Evolutionary conservation across 2,113 vertebrate genomes (phyloP).

Genomic region (Microtus richardsoni): DNA sequence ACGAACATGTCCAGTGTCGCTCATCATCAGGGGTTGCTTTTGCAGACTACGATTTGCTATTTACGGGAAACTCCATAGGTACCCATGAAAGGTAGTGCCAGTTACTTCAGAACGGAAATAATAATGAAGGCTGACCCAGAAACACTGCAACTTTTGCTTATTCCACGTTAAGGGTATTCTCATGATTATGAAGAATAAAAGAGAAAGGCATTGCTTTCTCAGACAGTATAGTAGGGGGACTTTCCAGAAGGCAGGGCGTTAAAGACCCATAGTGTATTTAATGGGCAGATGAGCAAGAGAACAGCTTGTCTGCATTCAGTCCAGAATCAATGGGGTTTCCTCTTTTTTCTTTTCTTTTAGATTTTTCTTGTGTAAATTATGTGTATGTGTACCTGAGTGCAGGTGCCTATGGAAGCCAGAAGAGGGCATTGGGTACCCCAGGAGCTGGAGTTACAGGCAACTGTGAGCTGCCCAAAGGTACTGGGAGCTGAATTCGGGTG

Average conservation of each 20-base stretch:
- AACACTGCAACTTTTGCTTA: conserved; percentile 36
- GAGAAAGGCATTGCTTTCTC: neutral
- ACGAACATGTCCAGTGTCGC: conserved; percentile 9
- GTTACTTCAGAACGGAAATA: conserved; percentile 47
- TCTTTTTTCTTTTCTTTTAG: neutral
- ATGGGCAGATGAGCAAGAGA: conserved; percentile 65
- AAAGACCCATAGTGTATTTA: conserved; percentile 78
- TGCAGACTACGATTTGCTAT: conserved; percentile 54
- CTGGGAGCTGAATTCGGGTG: neutral
- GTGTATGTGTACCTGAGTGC: neutral
- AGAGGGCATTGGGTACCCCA: neutral
- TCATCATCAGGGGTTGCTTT: conserved; percentile 10
- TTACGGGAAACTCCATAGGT: conserved; percentile 52
- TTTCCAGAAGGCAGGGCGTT: conserved; percentile 44
- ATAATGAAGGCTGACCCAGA: conserved; percentile 38
- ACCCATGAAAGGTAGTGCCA: conserved; percentile 59
- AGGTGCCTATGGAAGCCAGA: neutral
- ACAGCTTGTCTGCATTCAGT: conserved; percentile 63
- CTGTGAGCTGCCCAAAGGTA: neutral
- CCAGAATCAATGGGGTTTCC: conserved; percentile 52
- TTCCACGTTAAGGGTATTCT: conserved; percentile 46
- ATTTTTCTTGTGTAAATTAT: neutral
- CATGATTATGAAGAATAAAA: conserved; percentile 45
- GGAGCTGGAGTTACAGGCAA: neutral
- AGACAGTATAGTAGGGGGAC: conserved; percentile 61